These are phyloP conservation scores for Drosophila rubida DNA, from an alignment of 2,888 invertebrate genomes.

Conservation along the genomic window DNA sequence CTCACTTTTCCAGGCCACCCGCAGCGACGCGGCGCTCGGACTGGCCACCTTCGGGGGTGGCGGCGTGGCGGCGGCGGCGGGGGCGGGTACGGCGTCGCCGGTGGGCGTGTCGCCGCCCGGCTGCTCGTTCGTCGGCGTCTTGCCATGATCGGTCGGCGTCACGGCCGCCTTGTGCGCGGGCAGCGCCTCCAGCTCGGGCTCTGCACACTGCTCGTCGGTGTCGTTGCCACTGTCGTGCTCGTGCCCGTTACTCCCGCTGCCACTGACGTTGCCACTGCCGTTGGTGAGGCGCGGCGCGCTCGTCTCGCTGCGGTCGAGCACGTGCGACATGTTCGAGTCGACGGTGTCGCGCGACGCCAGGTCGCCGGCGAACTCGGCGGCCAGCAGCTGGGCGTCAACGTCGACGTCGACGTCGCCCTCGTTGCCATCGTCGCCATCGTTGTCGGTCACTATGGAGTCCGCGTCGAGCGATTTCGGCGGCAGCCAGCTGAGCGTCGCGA, in stretches of 20 bases:
- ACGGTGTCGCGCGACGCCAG: constrained; percentile 92
- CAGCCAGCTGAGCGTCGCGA: constrained; percentile 92
- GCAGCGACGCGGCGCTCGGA: constrained; percentile 90
- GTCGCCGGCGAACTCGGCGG: constrained; percentile 88
- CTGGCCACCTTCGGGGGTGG: constrained; percentile 80
- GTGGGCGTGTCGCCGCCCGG: too few species aligned
- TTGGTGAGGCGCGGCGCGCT: constrained; percentile 63
- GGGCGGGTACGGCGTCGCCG: constrained; percentile 6
- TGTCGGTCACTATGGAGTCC: constrained; percentile 86
- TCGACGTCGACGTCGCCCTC: constrained; percentile 84
- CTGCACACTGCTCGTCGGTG: constrained; percentile 68
- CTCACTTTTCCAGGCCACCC: constrained; percentile 92
- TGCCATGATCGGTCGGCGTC: constrained; percentile 39
- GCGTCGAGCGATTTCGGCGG: constrained; percentile 85
- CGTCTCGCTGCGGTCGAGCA: constrained; percentile 82
- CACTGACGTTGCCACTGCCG: constrained; percentile 62
- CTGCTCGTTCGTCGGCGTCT: constrained; percentile 60
- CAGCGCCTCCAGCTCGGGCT: constrained; percentile 51
- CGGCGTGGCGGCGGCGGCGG: constrained; percentile 22
- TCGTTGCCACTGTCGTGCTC: constrained; percentile 76
- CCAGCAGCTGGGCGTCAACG: constrained; percentile 86
- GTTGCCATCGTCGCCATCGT: not conserved
- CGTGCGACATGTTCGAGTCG: constrained; percentile 88
- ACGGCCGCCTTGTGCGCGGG: constrained; percentile 15
- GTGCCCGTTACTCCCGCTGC: constrained; percentile 56